Base-by-base conservation (phyloP, 1,140 invertebrate species). In the Euura lappo region DNA sequence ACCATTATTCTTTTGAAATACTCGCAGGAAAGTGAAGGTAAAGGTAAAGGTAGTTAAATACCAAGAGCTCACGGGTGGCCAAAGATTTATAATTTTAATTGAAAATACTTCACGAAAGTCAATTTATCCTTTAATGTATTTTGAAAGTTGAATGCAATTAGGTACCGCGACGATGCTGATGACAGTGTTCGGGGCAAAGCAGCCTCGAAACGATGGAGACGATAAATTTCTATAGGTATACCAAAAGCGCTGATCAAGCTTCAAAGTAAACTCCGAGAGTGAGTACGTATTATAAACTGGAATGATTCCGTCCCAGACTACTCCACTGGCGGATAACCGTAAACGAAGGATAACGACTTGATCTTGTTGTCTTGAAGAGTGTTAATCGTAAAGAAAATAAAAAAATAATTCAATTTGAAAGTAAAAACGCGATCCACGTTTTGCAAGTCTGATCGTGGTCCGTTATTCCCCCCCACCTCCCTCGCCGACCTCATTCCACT, bases 401-500 rank as follows among this genome's bases (percentile, higher is more conserved):
- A 60, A 60, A 60, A 60, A 60, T 60, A 60, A 60, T 60, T 60
- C 51, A 60, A 60, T 60, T n/a, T 60, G 3, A 60, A 60, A 60
- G 51, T 60, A 60, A 60, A 60, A 60, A 60, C 51, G 6, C 10
- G 51, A 60, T 60, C 51, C 51, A 60, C 51, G 51, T 60, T 60
- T 60, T 60, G 51, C 51, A 60, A 60, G 51, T 60, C 51, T 60
- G 13, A 60, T 60, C 51, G 51, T 5, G 8, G 8, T n/a, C 51
- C 51, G 51, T 60, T 60, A n/a, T 60, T 60, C 13, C 13, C 51
- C 51, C 13, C 51, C 28, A n/a, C 13, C 51, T 51, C 6, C 6
- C 47, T 60, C 3, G 10, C 13, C 13, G 6, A 60, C 51, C 13
- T 60, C 13, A 8, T 11, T 60, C 13, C 13, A 11, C 5, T 1